phyloP scores from a whole-genome alignment of 2,113 vertebrate species.

The Mobula hypostoma region DNA sequence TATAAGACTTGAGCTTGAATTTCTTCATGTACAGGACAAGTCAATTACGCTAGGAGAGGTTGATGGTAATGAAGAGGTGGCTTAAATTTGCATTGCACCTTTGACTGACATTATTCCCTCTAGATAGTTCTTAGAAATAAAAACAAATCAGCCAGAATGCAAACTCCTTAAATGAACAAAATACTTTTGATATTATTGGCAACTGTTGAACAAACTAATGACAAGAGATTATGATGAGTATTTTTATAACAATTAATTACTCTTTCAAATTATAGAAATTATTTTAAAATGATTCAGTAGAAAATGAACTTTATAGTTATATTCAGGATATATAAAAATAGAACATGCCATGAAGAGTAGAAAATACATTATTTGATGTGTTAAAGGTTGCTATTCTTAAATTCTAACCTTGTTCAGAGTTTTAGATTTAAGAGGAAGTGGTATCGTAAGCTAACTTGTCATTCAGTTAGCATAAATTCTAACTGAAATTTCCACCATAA shows the following conservation, averaged over 20 bases:
- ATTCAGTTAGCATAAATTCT: neutral
- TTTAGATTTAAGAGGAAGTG: neutral
- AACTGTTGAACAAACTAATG: neutral
- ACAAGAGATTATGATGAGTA: neutral
- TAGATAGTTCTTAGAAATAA: neutral
- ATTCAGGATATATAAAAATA: neutral
- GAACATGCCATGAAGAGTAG: too few species aligned
- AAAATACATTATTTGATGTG: conserved; percentile 15
- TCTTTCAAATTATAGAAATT: neutral
- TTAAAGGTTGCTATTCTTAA: neutral
- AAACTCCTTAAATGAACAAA: neutral
- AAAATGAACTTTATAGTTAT: neutral
- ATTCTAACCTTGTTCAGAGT: neutral
- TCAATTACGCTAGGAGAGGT: neutral
- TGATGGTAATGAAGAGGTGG: neutral
- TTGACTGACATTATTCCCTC: neutral
- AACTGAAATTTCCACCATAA: neutral
- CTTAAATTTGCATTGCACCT: neutral
- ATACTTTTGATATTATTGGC: neutral
- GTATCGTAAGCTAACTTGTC: neutral
- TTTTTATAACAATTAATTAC: neutral
- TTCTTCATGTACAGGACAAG: neutral
- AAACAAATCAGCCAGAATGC: neutral
- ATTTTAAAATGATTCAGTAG: neutral
- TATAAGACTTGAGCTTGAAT: neutral